These are phyloP conservation scores for Brienomyrus brachyistius DNA, from an alignment of 2,113 vertebrate genomes.

Conservation along the genomic window DNA sequence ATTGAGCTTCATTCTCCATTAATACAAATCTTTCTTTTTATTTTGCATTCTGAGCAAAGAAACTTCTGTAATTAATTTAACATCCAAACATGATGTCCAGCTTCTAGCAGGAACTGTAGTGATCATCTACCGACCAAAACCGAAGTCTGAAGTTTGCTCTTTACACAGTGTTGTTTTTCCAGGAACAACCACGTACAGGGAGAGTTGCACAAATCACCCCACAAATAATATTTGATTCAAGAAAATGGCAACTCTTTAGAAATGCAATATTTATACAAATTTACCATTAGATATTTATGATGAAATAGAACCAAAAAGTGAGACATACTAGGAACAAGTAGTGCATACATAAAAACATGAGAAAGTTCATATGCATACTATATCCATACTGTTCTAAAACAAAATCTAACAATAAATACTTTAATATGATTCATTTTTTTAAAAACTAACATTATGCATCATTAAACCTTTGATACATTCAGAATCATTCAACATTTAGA, in stretches of 20 bases:
- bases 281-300: constrained; percentile 9
- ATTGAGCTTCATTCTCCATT: not conserved
- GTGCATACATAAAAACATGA: not conserved
- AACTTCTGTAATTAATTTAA: not conserved
- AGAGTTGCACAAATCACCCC: not conserved
- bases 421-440: not conserved
- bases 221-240: not conserved
- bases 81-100: not conserved
- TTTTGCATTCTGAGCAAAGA: not conserved
- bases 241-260: not conserved
- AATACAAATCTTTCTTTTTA: not conserved
- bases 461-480: constrained; percentile 17
- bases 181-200: not conserved
- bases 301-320: not conserved
- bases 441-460: not conserved
- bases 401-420: constrained; percentile 13
- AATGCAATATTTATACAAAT: constrained; percentile 9
- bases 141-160: not conserved
- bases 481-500: not conserved
- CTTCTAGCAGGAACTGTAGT: not conserved
- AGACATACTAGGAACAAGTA: not conserved
- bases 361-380: not conserved
- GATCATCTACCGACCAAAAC: not conserved
- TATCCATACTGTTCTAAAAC: not conserved
- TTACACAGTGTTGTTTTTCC: not conserved